Conservation (phyloP, 1,140 invertebrate species). For the Thalassaphorura encarpata region DNA sequence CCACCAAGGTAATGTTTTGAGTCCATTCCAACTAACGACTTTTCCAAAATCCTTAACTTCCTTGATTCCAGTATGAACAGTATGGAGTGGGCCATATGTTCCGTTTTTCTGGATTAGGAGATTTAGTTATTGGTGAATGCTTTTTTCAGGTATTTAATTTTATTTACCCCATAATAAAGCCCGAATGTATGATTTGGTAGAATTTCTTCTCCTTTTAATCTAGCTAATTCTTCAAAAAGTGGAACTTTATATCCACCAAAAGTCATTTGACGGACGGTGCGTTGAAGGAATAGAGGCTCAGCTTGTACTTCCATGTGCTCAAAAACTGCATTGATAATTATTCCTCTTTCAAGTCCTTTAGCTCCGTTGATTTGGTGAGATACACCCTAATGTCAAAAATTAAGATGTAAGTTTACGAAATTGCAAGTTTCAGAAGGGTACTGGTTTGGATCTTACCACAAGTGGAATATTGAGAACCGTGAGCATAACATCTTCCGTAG, state of each 20-base stretch:
- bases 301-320: conserved; percentile 19
- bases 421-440: background rate
- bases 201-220: conserved; percentile 4
- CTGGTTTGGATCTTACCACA: conserved; percentile 8
- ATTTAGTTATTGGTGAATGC: background rate
- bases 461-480: conserved; percentile 21
- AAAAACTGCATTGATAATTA: conserved; percentile 1
- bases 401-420: background rate
- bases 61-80: conserved; percentile 55
- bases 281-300: conserved; percentile 14
- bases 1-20: conserved; percentile 44
- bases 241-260: conserved; percentile 16
- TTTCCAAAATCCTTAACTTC: conserved; percentile 55
- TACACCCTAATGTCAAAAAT: too few species aligned
- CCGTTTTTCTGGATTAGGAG: conserved; percentile 46
- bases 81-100: conserved; percentile 45
- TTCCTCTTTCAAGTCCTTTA: background rate
- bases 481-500: conserved; percentile 12
- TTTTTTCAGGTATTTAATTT: background rate
- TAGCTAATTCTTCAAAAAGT: conserved; percentile 16
- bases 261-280: conserved; percentile 11
- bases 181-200: conserved; percentile 22
- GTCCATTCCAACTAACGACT: conserved; percentile 49
- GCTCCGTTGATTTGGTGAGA: background rate
- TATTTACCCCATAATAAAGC: conserved; percentile 19